phyloP scores from a whole-genome alignment of 1,140 invertebrate genomes.

The Apis laboriosa region DNA sequence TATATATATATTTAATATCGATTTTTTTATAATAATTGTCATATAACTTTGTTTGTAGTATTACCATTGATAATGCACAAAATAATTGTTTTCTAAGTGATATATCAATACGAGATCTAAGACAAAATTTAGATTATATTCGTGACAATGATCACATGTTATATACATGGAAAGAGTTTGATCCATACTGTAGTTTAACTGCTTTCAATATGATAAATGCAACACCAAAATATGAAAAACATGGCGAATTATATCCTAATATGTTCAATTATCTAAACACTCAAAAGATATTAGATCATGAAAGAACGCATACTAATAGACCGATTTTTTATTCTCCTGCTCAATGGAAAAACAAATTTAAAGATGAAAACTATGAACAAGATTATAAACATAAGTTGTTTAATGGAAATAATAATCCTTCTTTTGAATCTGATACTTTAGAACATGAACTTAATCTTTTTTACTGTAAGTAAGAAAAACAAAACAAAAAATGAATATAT shows the following conservation, averaged over 20 bases:
- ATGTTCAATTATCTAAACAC: background rate
- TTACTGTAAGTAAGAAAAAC: conserved; percentile 45
- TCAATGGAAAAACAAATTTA: background rate
- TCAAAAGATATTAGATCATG: background rate
- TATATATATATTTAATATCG: too few species aligned
- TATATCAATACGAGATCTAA: conserved; percentile 85
- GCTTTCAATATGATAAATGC: conserved; percentile 7
- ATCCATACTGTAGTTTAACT: conserved; percentile 70
- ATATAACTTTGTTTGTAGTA: conserved; percentile 38
- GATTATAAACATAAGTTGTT: background rate
- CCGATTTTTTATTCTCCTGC: background rate
- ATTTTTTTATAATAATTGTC: background rate
- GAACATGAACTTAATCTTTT: background rate
- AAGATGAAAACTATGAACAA: conserved; percentile 3
- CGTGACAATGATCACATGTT: conserved; percentile 83
- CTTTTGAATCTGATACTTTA: conserved; percentile 1
- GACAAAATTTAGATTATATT: conserved; percentile 85
- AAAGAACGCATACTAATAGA: background rate
- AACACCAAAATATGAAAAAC: background rate
- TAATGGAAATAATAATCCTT: conserved; percentile 12
- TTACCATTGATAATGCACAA: conserved; percentile 43
- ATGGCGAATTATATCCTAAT: background rate
- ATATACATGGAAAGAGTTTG: conserved; percentile 84
- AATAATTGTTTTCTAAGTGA: conserved; percentile 87
- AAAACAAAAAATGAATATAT: background rate